Base-by-base conservation (phyloP, 2,113 vertebrate genomes). In the Hypanus sabinus region DNA sequence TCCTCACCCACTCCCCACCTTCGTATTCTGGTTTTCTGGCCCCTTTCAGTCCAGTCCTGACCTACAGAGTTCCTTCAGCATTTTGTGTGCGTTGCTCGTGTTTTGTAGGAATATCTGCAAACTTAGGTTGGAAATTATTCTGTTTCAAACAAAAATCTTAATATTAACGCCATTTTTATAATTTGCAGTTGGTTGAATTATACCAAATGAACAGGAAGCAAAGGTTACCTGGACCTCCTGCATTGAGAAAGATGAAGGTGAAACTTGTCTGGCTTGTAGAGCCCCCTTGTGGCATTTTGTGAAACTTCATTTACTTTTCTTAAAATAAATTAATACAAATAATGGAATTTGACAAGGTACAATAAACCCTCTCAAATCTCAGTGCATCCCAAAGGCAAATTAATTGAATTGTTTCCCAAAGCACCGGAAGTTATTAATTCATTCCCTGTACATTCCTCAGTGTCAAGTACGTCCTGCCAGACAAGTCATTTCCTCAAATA, bases 291-390 rank as follows among this genome's bases (percentile, higher is more conserved):
- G 91, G 91, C 33, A 0, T 3, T 46, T 30, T 46, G 11, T 46
- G 70, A 55, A 36, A 46, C 30, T 27, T 2, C 36, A 73, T 70
- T 73, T 24, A 2, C 7, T 27, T 24, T 92, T 22, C 71, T 70
- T 65, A 16, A n/a, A 92, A 70, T 73, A 22, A 70, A 93, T 73
- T 55, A 93, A 46, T 93, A 55, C 9, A 93, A 93, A 93, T 93
- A 93, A 70, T 71, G 68, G 68, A 93, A 93, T 93, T 93, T 73
- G 90, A 93, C 90, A 93, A 73, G 90, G 36, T 93, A 71, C 68
- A 93, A 46, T 73, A 93, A 93, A 24, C 65, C 70, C 27, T 55
- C 22, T 93, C 38, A 93, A 73, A 38, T 73, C 90, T 93, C 91
- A 7, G 11, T 93, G 91, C 24, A 73, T 38, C 24, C 3, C 46